These are phyloP conservation scores for Tetheella fluctuosa DNA, from an alignment of 2,888 invertebrate genomes.

Conservation along the genomic window DNA sequence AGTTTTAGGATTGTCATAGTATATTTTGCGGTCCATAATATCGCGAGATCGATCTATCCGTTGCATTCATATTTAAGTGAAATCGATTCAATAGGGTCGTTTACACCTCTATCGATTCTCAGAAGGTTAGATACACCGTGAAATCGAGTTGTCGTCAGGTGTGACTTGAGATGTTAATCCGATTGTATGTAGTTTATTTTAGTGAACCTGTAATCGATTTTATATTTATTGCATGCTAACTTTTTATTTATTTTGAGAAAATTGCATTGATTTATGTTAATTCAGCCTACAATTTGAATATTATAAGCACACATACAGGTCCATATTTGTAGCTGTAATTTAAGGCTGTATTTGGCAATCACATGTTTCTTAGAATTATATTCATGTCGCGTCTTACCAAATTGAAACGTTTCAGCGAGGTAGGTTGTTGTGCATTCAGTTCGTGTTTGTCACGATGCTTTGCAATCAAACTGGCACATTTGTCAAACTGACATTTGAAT, in stretches of 20 bases:
- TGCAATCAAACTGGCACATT: slow-evolving; percentile 42
- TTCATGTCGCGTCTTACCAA: slow-evolving; percentile 43
- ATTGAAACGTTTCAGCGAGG: slow-evolving; percentile 33
- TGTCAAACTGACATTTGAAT: slow-evolving; percentile 51
- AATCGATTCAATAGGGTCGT: slow-evolving; percentile 63
- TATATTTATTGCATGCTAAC: slow-evolving; percentile 17
- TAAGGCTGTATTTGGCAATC: slow-evolving; percentile 32
- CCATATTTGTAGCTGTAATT: slow-evolving; percentile 22
- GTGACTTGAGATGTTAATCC: slow-evolving; percentile 63
- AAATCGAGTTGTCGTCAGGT: slow-evolving; percentile 72
- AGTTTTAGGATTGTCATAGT: slow-evolving; percentile 19
- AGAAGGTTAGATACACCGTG: slow-evolving; percentile 59
- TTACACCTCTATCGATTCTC: slow-evolving; percentile 66
- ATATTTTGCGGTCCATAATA: slow-evolving; percentile 63
- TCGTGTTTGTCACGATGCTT: slow-evolving; percentile 38
- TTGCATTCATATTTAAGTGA: slow-evolving; percentile 54
- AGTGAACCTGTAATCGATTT: slow-evolving; percentile 21
- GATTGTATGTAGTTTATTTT: slow-evolving; percentile 48
- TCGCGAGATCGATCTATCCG: slow-evolving; percentile 65
- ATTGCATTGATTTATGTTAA: neutral
- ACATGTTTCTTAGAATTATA: slow-evolving; percentile 27
- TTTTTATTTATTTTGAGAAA: slow-evolving; percentile 20
- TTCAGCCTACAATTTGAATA: slow-evolving; percentile 22
- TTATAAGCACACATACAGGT: slow-evolving; percentile 26
- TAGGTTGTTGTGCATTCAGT: slow-evolving; percentile 50